phyloP scores from a whole-genome alignment of 2,888 invertebrate species.

The Drosophila borealis region DNA sequence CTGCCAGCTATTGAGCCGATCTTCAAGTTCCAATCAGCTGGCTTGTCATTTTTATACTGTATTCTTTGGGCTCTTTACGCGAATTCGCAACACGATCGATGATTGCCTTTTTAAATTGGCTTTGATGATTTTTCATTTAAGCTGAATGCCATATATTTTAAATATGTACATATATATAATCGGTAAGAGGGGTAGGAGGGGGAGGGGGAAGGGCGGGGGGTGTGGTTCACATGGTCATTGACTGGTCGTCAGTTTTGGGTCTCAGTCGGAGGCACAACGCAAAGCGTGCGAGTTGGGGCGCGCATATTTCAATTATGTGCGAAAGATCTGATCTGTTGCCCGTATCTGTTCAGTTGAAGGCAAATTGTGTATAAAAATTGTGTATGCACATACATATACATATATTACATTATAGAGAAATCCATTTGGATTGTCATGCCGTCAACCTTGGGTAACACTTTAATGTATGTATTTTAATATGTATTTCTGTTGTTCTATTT shows the following conservation, averaged over 20 bases:
- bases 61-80: conserved; percentile 54
- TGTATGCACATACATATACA: conserved; percentile 9
- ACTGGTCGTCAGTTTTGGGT: conserved; percentile 36
- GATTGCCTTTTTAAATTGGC: conserved; percentile 73
- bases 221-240: conserved; percentile 48
- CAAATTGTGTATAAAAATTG: conserved; percentile 1
- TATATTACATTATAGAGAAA: conserved; percentile 31
- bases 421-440: conserved; percentile 23
- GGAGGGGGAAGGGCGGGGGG: background rate
- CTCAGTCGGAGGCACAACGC: conserved; percentile 38
- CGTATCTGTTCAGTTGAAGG: conserved; percentile 1
- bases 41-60: conserved; percentile 19
- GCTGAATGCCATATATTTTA: conserved; percentile 63
- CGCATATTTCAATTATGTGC: conserved; percentile 26
- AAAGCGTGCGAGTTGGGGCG: conserved; percentile 35
- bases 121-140: conserved; percentile 75
- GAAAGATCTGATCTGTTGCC: conserved; percentile 27
- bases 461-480: conserved; percentile 42
- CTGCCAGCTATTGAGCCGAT: conserved; percentile 34
- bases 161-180: conserved; percentile 9
- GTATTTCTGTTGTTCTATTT: conserved; percentile 72
- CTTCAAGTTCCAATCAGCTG: conserved; percentile 37
- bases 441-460: conserved; percentile 50
- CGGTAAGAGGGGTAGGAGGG: background rate
- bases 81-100: conserved; percentile 76